These are phyloP conservation scores for Trimorus sp. DNA, from an alignment of 2,888 invertebrate genomes.

Conservation along the genomic window DNA sequence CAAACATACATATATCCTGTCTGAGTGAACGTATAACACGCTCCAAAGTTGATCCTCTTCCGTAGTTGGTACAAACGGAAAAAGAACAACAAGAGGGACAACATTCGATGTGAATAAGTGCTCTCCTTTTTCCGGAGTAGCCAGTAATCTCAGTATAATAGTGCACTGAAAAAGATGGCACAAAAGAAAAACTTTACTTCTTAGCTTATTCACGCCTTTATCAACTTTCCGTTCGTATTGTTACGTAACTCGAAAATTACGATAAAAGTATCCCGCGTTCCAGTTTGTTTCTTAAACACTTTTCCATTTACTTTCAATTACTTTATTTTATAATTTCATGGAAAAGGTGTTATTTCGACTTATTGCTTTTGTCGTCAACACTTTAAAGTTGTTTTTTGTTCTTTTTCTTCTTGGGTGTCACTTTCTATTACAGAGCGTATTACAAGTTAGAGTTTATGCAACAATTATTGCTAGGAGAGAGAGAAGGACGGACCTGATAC, in stretches of 20 bases:
- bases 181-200: constrained; percentile 70
- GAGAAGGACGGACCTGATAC: too few relatives aligned
- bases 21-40: too few relatives aligned
- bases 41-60: constrained; percentile 44
- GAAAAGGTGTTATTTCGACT: too few relatives aligned
- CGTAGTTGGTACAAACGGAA: constrained; percentile 26
- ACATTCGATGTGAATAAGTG: constrained; percentile 51
- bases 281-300: constrained; percentile 45
- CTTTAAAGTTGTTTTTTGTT: too few relatives aligned
- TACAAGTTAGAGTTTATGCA: too few relatives aligned
- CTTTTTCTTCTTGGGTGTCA: too few relatives aligned
- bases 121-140: constrained; percentile 39
- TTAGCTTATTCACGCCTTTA: constrained; percentile 65
- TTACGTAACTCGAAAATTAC: constrained; percentile 53
- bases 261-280: constrained; percentile 31
- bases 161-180: constrained; percentile 63
- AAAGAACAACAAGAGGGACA: constrained; percentile 31
- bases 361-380: too few relatives aligned
- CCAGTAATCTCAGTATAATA: constrained; percentile 58
- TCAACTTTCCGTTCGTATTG: constrained; percentile 61
- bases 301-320: constrained; percentile 56
- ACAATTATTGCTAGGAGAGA: too few relatives aligned
- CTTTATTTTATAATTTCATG: constrained; percentile 22
- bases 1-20: too few relatives aligned
- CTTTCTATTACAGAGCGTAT: too few relatives aligned